Evolutionary conservation across 2,113 vertebrate genomes (phyloP).

Genomic region (Chunga burmeisteri): DNA sequence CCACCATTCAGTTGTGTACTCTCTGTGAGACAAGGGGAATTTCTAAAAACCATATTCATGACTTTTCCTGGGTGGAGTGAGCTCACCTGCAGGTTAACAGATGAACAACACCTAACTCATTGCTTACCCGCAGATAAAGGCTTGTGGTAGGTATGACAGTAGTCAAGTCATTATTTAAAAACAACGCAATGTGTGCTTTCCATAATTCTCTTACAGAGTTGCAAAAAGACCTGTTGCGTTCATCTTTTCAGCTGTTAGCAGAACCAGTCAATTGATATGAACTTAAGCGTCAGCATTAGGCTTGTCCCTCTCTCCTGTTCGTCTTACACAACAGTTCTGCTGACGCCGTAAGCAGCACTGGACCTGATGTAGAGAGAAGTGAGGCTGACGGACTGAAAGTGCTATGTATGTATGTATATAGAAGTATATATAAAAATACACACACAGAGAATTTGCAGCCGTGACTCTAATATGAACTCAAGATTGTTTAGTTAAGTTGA

Average conservation of each 20-base stretch:
- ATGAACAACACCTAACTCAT: neutral
- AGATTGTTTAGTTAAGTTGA: neutral
- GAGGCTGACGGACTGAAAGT: neutral
- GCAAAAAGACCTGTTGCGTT: neutral
- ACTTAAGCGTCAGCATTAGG: too few relatives aligned
- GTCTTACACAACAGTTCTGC: neutral
- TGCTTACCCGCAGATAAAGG: neutral
- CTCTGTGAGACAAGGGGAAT: neutral
- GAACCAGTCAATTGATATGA: rapidly evolving
- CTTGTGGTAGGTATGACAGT: neutral
- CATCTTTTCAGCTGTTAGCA: neutral
- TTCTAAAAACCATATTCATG: neutral
- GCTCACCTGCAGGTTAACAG: neutral
- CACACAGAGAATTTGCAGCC: neutral
- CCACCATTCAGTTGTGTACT: neutral
- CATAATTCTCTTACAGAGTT: neutral
- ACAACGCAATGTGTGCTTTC: neutral
- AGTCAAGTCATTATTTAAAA: neutral
- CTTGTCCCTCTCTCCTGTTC: neutral
- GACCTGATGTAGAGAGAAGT: neutral
- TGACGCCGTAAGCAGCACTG: neutral
- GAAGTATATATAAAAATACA: neutral
- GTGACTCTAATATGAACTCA: neutral
- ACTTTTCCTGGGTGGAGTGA: neutral
- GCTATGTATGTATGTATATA: neutral